Conservation (phyloP, 2,113 vertebrate species). For the Eulemur rufifrons region DNA sequence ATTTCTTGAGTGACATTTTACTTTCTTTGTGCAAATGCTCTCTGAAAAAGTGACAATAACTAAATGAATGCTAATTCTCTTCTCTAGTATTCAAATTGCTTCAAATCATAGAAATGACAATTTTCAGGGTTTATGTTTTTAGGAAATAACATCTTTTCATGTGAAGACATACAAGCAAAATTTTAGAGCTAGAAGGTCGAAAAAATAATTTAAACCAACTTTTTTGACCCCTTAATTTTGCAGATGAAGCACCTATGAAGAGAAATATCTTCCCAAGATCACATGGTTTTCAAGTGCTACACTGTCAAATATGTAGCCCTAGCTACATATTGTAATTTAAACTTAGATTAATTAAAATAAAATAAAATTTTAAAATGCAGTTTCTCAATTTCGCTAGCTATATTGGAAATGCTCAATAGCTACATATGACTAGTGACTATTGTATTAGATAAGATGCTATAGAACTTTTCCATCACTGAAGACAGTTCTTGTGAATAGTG, state of each 20-base stretch:
- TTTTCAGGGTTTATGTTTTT: not conserved
- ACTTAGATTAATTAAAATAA: not conserved
- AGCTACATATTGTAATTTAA: not conserved
- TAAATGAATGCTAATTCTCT: not conserved
- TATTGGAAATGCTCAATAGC: not conserved
- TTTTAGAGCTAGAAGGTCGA: not conserved
- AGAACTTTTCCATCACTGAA: not conserved
- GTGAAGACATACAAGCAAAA: not conserved
- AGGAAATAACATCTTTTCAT: not conserved
- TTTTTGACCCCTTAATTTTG: not conserved
- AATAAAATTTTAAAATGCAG: not conserved
- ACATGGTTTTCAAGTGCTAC: not conserved
- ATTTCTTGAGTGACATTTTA: not conserved
- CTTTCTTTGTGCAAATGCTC: not conserved
- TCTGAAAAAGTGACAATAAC: not conserved
- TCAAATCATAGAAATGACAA: not conserved
- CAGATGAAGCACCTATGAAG: not conserved
- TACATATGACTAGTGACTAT: not conserved
- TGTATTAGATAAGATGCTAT: not conserved
- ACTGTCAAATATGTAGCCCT: not conserved
- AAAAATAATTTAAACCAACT: not conserved
- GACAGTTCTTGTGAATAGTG: not conserved
- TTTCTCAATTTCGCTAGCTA: not conserved
- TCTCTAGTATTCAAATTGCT: not conserved
- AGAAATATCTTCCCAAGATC: not conserved